Base-by-base conservation (phyloP, 2,888 invertebrate species). In the Diogma glabrata region DNA sequence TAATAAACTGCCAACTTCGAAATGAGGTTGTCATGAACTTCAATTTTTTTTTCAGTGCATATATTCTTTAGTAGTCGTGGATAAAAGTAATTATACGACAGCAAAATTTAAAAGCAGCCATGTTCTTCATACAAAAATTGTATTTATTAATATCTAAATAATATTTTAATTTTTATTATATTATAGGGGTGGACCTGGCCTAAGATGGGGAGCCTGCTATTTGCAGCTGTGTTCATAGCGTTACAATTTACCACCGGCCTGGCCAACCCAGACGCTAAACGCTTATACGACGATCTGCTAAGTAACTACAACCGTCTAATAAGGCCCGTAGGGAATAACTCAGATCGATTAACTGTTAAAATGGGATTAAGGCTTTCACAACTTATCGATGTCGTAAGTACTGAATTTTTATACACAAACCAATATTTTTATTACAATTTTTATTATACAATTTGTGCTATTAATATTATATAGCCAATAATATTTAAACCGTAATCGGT, bases 281-380 rank as follows among this genome's bases (percentile, higher is more conserved):
- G 92, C 71, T 84, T 93, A 63, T 93, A 91, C 77, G 93, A 95
- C 79, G 93, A 94, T 73, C 80, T 95, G 61, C 78, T 95, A 64
- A 87, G 88, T 63, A 89, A 91, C 74, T 95, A 95, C 78, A 95
- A 95, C 75, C 84, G 92, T 64, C 82, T 94, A 69, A 92, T 93
- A 67, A 79, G 94, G 67, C 94, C 94, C 57, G 93, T 93, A 61
- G 89, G 90, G 64, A 92, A 92, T 75, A 91, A 90, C 75, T 88
- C 89, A 59, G 92, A 93, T 74, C 84, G 90, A 61, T 83, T 95
- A 69, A 90, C 89, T 64, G 93, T 95, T 72, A 90, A 90, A 76
- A 87, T 95, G 84, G 93, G 93, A 58, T 82, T 95, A 61, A 77
- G 82, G 69, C 79, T 90, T 60, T 89, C 89, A 67, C 89, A 91